Evolutionary conservation across 2,888 invertebrate genomes (phyloP).

Genomic region (Selenia dentaria): DNA sequence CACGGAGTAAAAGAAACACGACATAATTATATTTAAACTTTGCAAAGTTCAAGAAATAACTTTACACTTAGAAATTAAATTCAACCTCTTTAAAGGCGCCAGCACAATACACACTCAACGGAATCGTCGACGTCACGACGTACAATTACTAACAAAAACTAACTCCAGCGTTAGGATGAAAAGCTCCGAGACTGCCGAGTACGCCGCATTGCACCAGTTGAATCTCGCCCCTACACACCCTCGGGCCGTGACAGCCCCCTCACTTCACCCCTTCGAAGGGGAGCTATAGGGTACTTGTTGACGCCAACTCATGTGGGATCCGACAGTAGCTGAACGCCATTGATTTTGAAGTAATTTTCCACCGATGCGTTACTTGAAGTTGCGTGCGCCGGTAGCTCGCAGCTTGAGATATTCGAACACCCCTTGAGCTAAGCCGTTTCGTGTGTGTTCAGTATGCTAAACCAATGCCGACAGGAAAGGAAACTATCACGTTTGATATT

Average conservation of each 20-base stretch:
- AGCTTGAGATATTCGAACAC: background rate
- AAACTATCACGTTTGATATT: background rate
- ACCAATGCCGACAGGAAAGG: background rate
- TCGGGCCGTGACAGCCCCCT: slow-evolving; percentile 16
- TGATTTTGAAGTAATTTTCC: slow-evolving; percentile 47
- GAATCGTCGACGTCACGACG: background rate
- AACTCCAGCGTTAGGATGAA: slow-evolving; percentile 31
- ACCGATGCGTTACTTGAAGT: slow-evolving; percentile 8
- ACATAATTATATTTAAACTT: no score
- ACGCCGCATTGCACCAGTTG: slow-evolving; percentile 84
- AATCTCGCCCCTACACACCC: slow-evolving; percentile 64
- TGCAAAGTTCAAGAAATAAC: no score
- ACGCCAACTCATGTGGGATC: slow-evolving; percentile 52
- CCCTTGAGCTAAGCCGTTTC: background rate
- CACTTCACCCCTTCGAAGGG: slow-evolving; percentile 35
- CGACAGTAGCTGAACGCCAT: slow-evolving; percentile 42
- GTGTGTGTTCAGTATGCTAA: background rate
- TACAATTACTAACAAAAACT: slow-evolving; percentile 11
- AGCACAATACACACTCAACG: no score
- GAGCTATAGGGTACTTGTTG: slow-evolving; percentile 64
- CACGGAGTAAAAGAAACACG: no score
- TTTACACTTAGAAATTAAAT: no score
- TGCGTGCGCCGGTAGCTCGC: background rate
- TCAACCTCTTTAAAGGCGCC: no score
- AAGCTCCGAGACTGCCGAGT: slow-evolving; percentile 37